Evolutionary conservation across 2,113 vertebrate species (phyloP), one percentile per base, ranked within the genome.

Genomic region (Stercorarius parasiticus): DNA sequence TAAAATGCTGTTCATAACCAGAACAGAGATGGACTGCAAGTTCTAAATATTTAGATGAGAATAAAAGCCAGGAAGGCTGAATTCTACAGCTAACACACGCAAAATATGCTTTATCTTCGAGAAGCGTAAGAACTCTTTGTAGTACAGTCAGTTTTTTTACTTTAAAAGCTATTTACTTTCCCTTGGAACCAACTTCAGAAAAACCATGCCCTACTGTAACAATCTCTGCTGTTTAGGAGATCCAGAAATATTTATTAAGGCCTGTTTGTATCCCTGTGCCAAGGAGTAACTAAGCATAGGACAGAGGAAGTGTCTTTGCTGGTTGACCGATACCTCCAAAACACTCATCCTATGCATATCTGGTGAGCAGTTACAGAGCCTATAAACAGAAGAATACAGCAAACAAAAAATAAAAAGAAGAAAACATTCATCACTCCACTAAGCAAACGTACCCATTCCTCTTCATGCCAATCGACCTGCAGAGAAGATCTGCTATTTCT

Each of bases 401-500:
- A 80, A 85, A 40, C 19, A 77, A 42, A 43, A 82, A 36, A 32
- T 20, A 70, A n/a, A 71, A 58, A 65, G 36, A 73, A 71, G 38
- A 82, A 91, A 58, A 65, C 34, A 74, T 27, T 58, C 25, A 61
- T 65, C 30, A 36, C 13, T n/a, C 6, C 11, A 26, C 23, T n/a
- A 20, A 16, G 30, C 18, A 80, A 77, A 97, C 99, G 77, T 96
- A 99, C 99, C 99, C 99, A 99, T 82, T 99, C 99, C 90, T 99
- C 99, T 96, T 99, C 99, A 2, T 99, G 99, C 99, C 99, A 99
- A 94, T 99, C 99, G 19, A 98, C 98, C 30, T 99, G 99, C 91
- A 99, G 97, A 25, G 99, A 99, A 45, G 99, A 98, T 5, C 99
- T 98, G 97, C 99, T 99, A 95, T 98, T 99, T 94, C 98, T 96